Evolutionary conservation across 2,113 vertebrate genomes (phyloP), one percentile per base, ranked within the genome.

Genomic region (Oplegnathus fasciatus): DNA sequence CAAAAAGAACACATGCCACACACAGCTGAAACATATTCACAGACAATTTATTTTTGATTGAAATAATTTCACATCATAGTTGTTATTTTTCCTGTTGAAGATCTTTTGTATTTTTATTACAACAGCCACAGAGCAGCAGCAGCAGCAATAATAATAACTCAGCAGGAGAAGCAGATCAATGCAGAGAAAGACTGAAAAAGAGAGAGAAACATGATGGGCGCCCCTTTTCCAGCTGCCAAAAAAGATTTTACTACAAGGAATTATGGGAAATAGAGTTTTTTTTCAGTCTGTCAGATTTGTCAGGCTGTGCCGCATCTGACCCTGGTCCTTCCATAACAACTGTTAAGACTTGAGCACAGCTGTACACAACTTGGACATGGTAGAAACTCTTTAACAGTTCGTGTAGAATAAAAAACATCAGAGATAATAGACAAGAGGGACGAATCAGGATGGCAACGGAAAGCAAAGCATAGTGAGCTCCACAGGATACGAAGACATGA

Each of bases 31-130:
- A 97, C 96, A 97, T 97, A 97, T 92, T 98, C 97, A 98, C 97
- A 98, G 97, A 98, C 97, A 96, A 94, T 99, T 99, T 98, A 93
- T 92, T 94, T 98, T 96, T 95, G 96, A 97, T 97, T 97, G 96
- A 97, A 98, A 98, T 97, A 96, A 97, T 97, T 97, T 98, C 97
- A 99, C 97, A 98, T 97, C 96, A 96, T 96, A 92, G 88, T 97
- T 97, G 87, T 97, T 97, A 94, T 89, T 94, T 91, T 95, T 93
- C 92, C 92, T 94, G 88, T 95, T 90, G 92, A 94, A 91, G 90
- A 89, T 94, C 67, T 91, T 93, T 97, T 93, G 92, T 93, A 86
- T 92, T 94, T 90, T 91, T 97, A 97, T 96, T 96, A 98, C 96
- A 97, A 95, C 97, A 96, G 97, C 97, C 97, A 98, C 95, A 96